Evolutionary conservation across 2,113 vertebrate genomes (phyloP).

Genomic region (Guaruba guarouba): DNA sequence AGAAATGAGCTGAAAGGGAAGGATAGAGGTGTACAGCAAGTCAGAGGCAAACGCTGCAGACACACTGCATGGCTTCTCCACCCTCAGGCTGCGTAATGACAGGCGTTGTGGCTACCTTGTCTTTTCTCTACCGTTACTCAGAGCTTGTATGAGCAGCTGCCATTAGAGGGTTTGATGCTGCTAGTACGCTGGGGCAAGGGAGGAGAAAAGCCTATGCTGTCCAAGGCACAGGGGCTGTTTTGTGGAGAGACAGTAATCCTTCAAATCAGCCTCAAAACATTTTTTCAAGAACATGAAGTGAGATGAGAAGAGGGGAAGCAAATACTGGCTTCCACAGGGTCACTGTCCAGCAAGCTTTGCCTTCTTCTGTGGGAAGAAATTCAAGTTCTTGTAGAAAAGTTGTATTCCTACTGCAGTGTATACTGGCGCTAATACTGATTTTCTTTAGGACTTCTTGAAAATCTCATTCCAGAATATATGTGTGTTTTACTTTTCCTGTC

Average conservation of each 20-base stretch:
- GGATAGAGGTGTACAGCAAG: not conserved
- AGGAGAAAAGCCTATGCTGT: not conserved
- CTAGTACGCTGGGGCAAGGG: not conserved
- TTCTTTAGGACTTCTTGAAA: not conserved
- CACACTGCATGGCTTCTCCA: rapidly evolving
- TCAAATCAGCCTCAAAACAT: not conserved
- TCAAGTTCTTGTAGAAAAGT: not conserved
- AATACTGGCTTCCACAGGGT: not conserved
- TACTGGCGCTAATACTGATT: not conserved
- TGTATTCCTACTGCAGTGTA: not conserved
- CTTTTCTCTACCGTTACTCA: not conserved
- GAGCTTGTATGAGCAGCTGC: not conserved
- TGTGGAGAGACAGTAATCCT: not conserved
- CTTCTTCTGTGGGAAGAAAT: not conserved
- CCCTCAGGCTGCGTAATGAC: rapidly evolving
- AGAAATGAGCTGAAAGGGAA: not conserved
- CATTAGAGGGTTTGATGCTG: not conserved
- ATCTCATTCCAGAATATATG: not conserved
- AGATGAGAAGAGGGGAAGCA: not conserved
- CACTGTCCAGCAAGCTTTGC: not conserved
- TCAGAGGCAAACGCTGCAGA: not conserved
- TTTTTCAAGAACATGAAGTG: not conserved
- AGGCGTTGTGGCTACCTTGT: not conserved
- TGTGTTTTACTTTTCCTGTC: not conserved
- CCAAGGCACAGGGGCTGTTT: not conserved